Percentiles rank a stretch among this genome's conserved stretches.
Conservation (phyloP, 1,140 invertebrate species). For the Melanaphis sacchari region DNA sequence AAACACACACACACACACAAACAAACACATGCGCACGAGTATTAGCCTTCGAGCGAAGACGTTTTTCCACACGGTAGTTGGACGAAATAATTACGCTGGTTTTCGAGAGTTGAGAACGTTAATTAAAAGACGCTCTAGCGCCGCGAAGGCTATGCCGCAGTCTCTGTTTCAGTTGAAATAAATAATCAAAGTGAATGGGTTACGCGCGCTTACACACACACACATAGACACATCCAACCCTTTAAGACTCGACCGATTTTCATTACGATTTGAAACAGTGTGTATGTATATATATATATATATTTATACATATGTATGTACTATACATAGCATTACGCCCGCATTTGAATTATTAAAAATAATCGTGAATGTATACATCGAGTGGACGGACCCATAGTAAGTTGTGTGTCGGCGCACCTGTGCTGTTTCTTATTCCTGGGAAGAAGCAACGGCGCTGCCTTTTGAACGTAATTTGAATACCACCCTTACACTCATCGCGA, state of each 20-base stretch:
- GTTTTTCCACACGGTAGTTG: neutral
- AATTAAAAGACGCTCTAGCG: constrained; percentile 22
- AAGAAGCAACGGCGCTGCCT: neutral
- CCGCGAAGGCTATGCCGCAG: neutral
- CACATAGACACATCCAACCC: neutral
- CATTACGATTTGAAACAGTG: neutral
- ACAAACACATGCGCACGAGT: neutral
- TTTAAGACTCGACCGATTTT: neutral
- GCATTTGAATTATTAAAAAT: constrained; percentile 39
- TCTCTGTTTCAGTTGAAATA: neutral
- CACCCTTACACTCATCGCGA: neutral
- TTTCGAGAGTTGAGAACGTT: neutral
- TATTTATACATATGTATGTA: neutral
- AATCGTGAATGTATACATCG: neutral
- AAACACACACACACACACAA: neutral
- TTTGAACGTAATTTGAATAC: neutral
- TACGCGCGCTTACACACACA: neutral
- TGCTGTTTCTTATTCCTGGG: neutral
- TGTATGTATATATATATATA: neutral
- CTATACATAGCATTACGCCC: neutral
- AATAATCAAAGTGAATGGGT: constrained; percentile 42
- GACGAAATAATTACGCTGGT: neutral
- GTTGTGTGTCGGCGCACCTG: neutral
- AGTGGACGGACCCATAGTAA: neutral
- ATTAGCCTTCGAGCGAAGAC: neutral